Percentiles rank a stretch among this genome's conserved stretches.
phyloP scores from a whole-genome alignment of 2,797 vertebrate genomes.

The Notolepis coatsorum region DNA sequence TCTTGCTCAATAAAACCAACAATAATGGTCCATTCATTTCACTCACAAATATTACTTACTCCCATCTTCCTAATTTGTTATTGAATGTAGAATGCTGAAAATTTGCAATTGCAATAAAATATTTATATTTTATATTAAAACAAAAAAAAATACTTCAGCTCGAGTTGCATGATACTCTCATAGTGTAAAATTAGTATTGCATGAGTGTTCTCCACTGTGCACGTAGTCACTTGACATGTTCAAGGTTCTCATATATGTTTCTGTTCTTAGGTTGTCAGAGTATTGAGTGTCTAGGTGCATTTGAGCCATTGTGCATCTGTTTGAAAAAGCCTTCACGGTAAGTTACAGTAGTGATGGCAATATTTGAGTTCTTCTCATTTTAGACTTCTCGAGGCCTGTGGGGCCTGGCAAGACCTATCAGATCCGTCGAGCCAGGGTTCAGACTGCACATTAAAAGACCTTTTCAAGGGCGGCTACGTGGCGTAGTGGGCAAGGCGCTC shows the following conservation, averaged over 20 bases:
- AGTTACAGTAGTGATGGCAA: conserved; percentile 30
- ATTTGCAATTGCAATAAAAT: conserved; percentile 62
- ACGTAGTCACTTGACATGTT: conserved; percentile 11
- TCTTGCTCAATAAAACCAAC: conserved; percentile 78
- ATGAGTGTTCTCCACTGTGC: conserved; percentile 54
- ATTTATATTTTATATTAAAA: conserved; percentile 53
- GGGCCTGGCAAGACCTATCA: too few species aligned
- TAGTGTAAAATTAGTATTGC: conserved; percentile 57
- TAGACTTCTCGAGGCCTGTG: too few species aligned
- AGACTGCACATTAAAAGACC: too few species aligned
- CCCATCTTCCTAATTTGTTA: conserved; percentile 63
- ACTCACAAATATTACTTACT: conserved; percentile 64
- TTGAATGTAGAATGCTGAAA: conserved; percentile 60
- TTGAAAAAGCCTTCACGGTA: conserved; percentile 41
- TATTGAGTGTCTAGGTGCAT: conserved; percentile 40
- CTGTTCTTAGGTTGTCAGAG: conserved; percentile 64
- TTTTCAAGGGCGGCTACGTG: too few species aligned
- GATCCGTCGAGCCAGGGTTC: too few species aligned
- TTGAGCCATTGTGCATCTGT: conserved; percentile 25
- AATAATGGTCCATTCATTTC: conserved; percentile 69
- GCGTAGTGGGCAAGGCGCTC: too few species aligned
- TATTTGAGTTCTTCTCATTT: too few species aligned
- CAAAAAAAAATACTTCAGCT: conserved; percentile 57
- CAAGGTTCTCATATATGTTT: conserved; percentile 61
- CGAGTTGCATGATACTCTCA: conserved; percentile 76